Conservation (phyloP, 2,113 vertebrate species). For the Lasiurus cinereus region DNA sequence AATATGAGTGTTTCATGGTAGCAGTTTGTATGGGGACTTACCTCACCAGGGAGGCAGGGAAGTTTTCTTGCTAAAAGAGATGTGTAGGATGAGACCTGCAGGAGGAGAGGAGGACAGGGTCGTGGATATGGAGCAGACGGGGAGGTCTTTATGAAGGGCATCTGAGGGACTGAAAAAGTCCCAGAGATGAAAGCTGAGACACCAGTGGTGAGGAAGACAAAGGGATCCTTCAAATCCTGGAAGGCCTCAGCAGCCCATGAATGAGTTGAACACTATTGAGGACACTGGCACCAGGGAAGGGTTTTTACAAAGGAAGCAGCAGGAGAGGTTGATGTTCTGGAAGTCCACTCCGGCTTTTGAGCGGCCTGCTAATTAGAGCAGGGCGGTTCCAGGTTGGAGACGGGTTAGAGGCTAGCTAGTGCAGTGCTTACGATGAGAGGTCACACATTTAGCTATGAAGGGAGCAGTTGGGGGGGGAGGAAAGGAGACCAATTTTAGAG, state of each 20-base stretch:
- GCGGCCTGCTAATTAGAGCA: neutral
- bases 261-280: slow-evolving; percentile 20
- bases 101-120: neutral
- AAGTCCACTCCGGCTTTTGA: neutral
- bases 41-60: neutral
- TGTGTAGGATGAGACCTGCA: neutral
- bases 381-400: neutral
- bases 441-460: neutral
- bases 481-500: slow-evolving; percentile 3
- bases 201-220: slow-evolving; percentile 15
- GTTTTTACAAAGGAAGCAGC: neutral
- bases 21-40: neutral
- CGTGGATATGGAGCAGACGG: neutral
- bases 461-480: neutral
- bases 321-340: neutral
- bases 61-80: neutral
- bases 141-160: neutral
- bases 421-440: neutral
- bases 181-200: slow-evolving; percentile 33
- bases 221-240: slow-evolving; percentile 27
- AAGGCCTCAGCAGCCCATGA: neutral
- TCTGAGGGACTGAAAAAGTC: slow-evolving; percentile 5
- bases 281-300: neutral
- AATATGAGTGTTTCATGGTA: neutral
- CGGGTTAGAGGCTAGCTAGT: neutral